Evolutionary conservation across 2,888 invertebrate genomes (phyloP), one percentile per base, ranked within the genome.

Genomic region (Macrostomum cliftonense): DNA sequence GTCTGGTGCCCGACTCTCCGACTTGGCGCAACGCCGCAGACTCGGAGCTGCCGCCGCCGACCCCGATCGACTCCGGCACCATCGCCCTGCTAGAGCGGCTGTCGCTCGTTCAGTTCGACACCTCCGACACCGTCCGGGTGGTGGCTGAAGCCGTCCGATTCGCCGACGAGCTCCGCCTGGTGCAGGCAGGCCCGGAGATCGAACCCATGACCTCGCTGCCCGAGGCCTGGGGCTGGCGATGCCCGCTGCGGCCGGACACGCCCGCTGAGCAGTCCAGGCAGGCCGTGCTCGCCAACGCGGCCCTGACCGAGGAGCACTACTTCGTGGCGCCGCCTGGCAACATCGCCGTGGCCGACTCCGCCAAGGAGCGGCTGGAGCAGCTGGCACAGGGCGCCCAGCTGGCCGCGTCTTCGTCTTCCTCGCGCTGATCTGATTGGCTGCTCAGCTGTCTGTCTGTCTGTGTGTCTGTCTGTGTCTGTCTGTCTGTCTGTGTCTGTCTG

Each of bases 1-100:
- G 1, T 84, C 87, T 66, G 43, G 19, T 43, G 14, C 43, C 43
- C 20, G 16, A 14, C 14, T 4, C 20, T 21, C 43, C 43, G 4
- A 28, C 28, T 5, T 43, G 43, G 43, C 20, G 21, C 20, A 14
- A 20, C n/a, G n/a, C n/a, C 9, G 28, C 20, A 12, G 43, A 43
- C 20, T 43, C 43, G 4, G 43, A 43, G 14, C 43, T 43, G 4
- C 43, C 43, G 7, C 19, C 43, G 28, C 16, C 43, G 2, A 43
- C 43, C 19, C 7, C 14, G 7, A 43, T 43, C 14, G 19, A 43
- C 28, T 16, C 43, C 4, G 28, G 13, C 20, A 43, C 43, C 2
- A 28, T 28, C 28, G n/a, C 14, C 14, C 17, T 43, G 14, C 17
- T 43, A 2, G 43, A 43, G 28, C 20, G 28, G n/a, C 19, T 43